A percentile compares a stretch with the other conserved stretches of the same genome.
Conservation (phyloP, 1,140 invertebrate species). For the Trichonephila clavipes region DNA sequence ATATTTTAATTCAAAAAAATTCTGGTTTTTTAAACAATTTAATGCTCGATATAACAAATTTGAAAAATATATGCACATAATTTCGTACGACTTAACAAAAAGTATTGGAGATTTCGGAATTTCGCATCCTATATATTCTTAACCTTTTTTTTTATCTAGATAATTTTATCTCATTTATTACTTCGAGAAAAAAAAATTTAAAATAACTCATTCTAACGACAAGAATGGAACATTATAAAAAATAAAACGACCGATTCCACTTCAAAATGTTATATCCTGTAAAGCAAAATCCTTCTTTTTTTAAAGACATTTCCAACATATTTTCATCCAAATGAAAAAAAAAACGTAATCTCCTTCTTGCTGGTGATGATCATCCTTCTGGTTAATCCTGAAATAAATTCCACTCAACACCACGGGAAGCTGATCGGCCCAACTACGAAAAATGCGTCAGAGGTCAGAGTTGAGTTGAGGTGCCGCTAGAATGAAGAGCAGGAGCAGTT, state of each 20-base stretch:
- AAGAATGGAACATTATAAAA: background rate
- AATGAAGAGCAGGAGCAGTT: conserved; percentile 34
- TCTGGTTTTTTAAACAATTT: no score
- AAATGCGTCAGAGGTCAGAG: conserved; percentile 62
- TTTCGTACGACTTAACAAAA: no score
- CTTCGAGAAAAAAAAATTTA: background rate
- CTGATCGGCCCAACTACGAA: conserved; percentile 3
- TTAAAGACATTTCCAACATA: background rate
- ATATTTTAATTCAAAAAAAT: no score
- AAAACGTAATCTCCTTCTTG: background rate
- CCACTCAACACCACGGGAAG: conserved; percentile 13
- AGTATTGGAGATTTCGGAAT: no score
- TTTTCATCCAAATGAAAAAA: background rate
- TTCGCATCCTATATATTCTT: no score
- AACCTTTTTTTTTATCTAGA: no score
- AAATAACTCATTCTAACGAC: background rate
- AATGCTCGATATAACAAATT: no score
- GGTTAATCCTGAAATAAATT: conserved; percentile 62
- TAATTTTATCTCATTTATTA: background rate
- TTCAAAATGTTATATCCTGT: background rate
- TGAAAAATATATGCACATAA: no score
- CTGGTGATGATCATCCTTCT: background rate
- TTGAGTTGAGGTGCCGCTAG: conserved; percentile 17
- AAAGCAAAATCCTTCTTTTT: background rate
- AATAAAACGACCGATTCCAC: background rate